Base-by-base conservation (phyloP, 2,797 vertebrate species). In the Moxostoma hubbsi region DNA sequence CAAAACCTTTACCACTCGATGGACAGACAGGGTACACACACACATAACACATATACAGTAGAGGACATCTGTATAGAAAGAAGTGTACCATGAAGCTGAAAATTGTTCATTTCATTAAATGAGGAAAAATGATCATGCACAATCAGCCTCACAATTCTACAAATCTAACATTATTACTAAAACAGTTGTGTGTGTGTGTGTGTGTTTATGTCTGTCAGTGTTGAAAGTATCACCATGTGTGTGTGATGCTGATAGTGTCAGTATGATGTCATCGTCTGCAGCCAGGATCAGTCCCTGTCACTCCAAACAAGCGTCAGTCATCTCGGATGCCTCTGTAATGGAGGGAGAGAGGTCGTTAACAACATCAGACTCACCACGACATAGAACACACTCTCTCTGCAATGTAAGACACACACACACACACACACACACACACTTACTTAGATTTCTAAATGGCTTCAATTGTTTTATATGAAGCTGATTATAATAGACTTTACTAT, bases 341-440 rank as follows among this genome's bases (percentile, higher is more conserved):
- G 97, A 99, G 86, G 98, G 96, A 0, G 98, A 99, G 92, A 92
- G 98, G 16, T 98, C 97, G 0, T 98, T 97, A 81, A 99, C 98
- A 0, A 97, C 97, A 0, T 98, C 97, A 0, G 98, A 99, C 94
- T 99, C 98, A 0, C 98, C 98, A 0, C 95, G 97, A 77, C 98
- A 99, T 88, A 95, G 98, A 95, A 98, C 98, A 1, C 98, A 99
- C 92, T 99, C 98, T 1, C 98, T 99, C 92, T 99, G 98, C 96
- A 99, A 99, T 72, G 98, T 99, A 95, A 99, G 98, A 70, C 9
- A 50, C 51, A 47, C 50, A 50, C 15, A 36, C 36, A 36, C 24
- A 70, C 9, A 50, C 51, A 47, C 50, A 50, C 15, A 36, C 36
- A 36, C 24, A 3, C 36, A 36, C 4, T 36, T 36, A 36, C 36